Evolutionary conservation across 2,888 invertebrate species (phyloP), one percentile per base, ranked within the genome.

Genomic region (Drosophila hamatofila): DNA sequence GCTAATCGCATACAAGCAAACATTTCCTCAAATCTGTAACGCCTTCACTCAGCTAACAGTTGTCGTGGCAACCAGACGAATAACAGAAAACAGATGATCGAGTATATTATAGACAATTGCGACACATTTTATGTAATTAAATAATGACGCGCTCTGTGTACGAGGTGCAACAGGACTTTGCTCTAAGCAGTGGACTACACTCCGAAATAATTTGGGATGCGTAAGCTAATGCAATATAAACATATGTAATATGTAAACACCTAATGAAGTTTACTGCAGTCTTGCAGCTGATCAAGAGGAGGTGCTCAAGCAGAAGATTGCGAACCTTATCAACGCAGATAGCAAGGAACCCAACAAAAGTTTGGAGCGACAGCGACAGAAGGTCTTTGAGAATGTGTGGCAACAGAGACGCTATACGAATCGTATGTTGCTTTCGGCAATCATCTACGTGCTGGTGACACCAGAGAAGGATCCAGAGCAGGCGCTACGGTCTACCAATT

Each of bases 181-280:
- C 90, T 3, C 49, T 78, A 0, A 81, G 81, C 60, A 76, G 81
- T 41, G 88, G 84, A 1, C 57, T 90, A 4, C 74, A 82, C 33
- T 81, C 85, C 2, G 90, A 91, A 81, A 85, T 91, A 4, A 81
- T 91, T 44, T 91, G 91, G 91, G 91, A 91, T 72, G 81, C 87
- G 91, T 91, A 78, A 61, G 91, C 82, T 33, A 56, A 58, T 18
- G 3, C 2, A 21, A 33, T 42, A 56, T 9, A 42, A 23, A 39
- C 4, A 8, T 33, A 8, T 35, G 4, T 30, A 14, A 30, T 12
- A 12, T 14, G 16, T 33, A 44, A 21, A 4, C 1, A 8, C 25
- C 35, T 25, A 44, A 2, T n/a, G 8, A 0, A 33, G 75, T 79
- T 7, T 8, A 2, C 41, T 35, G 1, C n/a, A 77, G 76, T 11